Base-by-base conservation (phyloP, 2,113 vertebrate genomes). In the Hystrix brachyura region DNA sequence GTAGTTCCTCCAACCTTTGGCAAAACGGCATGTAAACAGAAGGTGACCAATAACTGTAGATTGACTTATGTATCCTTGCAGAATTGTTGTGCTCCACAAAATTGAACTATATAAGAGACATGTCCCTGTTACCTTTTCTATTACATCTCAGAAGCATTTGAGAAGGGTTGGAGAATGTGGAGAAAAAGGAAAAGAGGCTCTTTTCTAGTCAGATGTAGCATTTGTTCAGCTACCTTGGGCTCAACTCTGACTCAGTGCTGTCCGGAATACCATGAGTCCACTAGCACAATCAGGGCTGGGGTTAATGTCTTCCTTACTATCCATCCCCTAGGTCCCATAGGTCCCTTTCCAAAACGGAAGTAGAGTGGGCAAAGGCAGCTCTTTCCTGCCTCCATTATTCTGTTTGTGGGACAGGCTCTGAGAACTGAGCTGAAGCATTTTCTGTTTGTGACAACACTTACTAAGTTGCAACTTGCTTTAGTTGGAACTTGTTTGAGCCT, bases 401-500 rank as follows among this genome's bases (percentile, higher is more conserved):
- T 51, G 32, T 72, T 87, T 46, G 85, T 71, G 90, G 92, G 78
- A 96, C 74, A 78, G 79, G 81, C 85, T 94, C 67, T 87, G 95
- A 97, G 96, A 92, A 10, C 91, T 90, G 53, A 84, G 92, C 87
- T 65, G 91, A 96, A 97, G 60, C 71, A 71, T 96, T 71, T 95
- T 94, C 84, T 95, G 91, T 94, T 62, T 94, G 81, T 94, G 97
- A 97, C 93, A 65, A 62, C 32, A 65, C 87, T 96, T 95, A 87
- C 90, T 97, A 95, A 98, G 97, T 95, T 83, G 95, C 32, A 72
- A 60, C 71, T 96, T 97, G 96, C 95, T 98, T 98, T 96, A 94
- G 93, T 88, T 97, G 98, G 98, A 81, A 91, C 90, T 98, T 98
- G 92, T 97, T 98, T 98, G 97, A 98, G 83, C 97, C 98, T 94